Conservation (phyloP, 2,888 invertebrate genomes). For the Pasiphila rectangulata region DNA sequence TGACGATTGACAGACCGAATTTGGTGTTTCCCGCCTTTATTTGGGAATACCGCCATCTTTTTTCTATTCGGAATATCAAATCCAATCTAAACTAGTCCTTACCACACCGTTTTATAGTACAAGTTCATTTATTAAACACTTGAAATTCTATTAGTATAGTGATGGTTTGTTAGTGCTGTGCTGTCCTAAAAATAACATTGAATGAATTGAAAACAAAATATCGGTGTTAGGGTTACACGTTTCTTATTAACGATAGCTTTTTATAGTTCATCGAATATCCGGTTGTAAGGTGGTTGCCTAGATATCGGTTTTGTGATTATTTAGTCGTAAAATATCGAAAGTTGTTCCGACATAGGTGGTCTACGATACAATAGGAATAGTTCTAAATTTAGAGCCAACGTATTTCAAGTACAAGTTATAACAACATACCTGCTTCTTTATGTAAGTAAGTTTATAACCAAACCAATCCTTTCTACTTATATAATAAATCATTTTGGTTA, state of each 20-base stretch:
- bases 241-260: conserved; percentile 41
- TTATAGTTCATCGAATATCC: conserved; percentile 40
- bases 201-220: conserved; percentile 53
- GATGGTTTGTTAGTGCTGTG: conserved; percentile 63
- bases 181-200: conserved; percentile 61
- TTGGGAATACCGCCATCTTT: conserved; percentile 37
- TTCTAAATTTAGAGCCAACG: too few relatives aligned
- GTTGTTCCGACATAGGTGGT: too few relatives aligned
- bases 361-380: too few relatives aligned
- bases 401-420: too few relatives aligned
- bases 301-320: conserved; percentile 6
- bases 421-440: too few relatives aligned
- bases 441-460: too few relatives aligned
- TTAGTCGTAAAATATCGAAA: background rate
- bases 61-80: conserved; percentile 3
- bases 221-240: conserved; percentile 43
- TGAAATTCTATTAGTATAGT: conserved; percentile 17
- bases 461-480: too few relatives aligned
- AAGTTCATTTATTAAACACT: conserved; percentile 10
- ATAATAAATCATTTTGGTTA: too few relatives aligned
- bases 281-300: conserved; percentile 21
- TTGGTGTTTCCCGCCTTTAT: conserved; percentile 62
- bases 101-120: conserved; percentile 6
- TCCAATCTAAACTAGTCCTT: conserved; percentile 33
- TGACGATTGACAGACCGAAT: conserved; percentile 65